A percentile compares a stretch with the other conserved stretches of the same genome.
These are phyloP conservation scores for Collichthys lucidus DNA, from an alignment of 2,113 vertebrate genomes.

Conservation along the genomic window DNA sequence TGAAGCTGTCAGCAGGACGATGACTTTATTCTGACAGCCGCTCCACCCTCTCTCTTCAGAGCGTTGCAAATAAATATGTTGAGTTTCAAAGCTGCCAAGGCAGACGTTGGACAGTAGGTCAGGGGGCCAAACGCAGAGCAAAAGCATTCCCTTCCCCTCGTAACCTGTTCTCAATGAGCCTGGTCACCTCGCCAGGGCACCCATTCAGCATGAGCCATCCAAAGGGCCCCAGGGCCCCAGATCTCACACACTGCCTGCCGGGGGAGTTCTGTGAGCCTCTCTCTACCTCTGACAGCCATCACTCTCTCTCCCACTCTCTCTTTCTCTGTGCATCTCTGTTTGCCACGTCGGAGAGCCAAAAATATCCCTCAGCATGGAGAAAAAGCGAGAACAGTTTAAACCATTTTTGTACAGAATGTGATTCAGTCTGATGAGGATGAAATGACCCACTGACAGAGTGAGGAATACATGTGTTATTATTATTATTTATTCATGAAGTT, in stretches of 20 bases:
- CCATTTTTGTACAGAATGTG: slow-evolving; percentile 27
- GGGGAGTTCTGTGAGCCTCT: slow-evolving; percentile 54
- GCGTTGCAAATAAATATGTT: slow-evolving; percentile 80
- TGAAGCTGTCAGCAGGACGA: slow-evolving; percentile 81
- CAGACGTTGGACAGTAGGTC: slow-evolving; percentile 77
- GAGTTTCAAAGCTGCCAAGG: slow-evolving; percentile 74
- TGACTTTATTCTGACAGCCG: slow-evolving; percentile 77
- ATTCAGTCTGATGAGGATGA: slow-evolving; percentile 44
- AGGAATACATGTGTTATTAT: background rate
- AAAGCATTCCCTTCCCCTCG: slow-evolving; percentile 78
- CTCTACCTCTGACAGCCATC: slow-evolving; percentile 59
- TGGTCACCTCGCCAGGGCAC: slow-evolving; percentile 71
- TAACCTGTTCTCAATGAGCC: slow-evolving; percentile 79
- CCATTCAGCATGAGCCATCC: slow-evolving; percentile 74
- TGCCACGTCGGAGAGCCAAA: slow-evolving; percentile 46
- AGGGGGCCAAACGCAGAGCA: slow-evolving; percentile 75
- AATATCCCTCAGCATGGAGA: slow-evolving; percentile 56
- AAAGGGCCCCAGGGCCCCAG: slow-evolving; percentile 64
- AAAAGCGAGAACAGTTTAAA: slow-evolving; percentile 39
- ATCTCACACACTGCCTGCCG: slow-evolving; percentile 71
- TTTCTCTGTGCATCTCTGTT: slow-evolving; percentile 33
- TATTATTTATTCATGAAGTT: slow-evolving; percentile 37
- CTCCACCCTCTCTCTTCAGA: slow-evolving; percentile 78
- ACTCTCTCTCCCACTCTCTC: slow-evolving; percentile 27
- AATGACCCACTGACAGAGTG: slow-evolving; percentile 18